phyloP scores from a whole-genome alignment of 2,113 vertebrate genomes.

The Eupsittula cactorum region DNA sequence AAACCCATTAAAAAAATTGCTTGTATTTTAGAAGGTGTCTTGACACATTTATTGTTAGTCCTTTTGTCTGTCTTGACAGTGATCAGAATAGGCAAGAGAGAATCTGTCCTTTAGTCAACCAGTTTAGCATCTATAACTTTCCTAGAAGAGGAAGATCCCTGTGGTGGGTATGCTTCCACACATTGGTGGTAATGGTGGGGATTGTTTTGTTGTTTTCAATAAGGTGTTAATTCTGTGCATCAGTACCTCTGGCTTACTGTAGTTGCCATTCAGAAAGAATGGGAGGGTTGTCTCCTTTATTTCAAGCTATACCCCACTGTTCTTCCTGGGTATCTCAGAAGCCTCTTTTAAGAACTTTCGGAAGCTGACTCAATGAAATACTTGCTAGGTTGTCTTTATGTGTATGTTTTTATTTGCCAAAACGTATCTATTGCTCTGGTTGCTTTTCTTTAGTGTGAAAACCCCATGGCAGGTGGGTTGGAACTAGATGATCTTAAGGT shows the following conservation, averaged over 20 bases:
- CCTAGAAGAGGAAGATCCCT: not conserved
- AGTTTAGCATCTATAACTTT: not conserved
- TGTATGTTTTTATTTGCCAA: not conserved
- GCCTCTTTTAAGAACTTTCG: not conserved
- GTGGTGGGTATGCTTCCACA: not conserved
- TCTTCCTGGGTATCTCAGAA: not conserved
- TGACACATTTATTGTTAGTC: not conserved
- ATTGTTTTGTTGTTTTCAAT: not conserved
- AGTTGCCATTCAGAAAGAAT: not conserved
- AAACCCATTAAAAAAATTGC: not conserved
- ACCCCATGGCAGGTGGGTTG: too few species aligned
- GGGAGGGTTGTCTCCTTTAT: not conserved
- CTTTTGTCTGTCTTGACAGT: not conserved
- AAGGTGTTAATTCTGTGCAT: not conserved
- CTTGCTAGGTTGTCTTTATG: not conserved
- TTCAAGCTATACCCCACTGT: not conserved
- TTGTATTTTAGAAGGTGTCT: not conserved
- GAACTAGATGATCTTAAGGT: too few species aligned
- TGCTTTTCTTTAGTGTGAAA: not conserved
- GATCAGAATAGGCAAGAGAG: not conserved
- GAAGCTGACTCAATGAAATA: not conserved
- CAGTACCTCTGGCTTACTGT: not conserved
- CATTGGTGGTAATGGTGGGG: not conserved
- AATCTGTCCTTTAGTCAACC: not conserved
- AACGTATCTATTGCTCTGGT: not conserved